Base-by-base conservation (phyloP, 2,797 vertebrate species). In the Pangasius krempfi region DNA sequence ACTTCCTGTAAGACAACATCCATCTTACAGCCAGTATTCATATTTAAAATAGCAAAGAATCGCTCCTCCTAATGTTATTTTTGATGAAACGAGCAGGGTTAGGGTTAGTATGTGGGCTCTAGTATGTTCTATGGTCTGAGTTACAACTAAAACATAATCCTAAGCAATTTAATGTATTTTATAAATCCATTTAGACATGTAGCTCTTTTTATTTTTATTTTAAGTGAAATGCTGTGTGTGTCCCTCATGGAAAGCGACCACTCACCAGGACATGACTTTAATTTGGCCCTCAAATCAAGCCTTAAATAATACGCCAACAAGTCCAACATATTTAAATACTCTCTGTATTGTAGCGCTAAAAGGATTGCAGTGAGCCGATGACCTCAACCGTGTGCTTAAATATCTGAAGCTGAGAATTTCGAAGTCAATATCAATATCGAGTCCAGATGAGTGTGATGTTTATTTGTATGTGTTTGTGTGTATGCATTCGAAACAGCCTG, bases 391-490 rank as follows among this genome's bases (percentile, higher is more conserved):
- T 83, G 37, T 9, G 37, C 80, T 64, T 16, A 47, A 83, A 30
- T 68, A 50, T 25, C 30, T 22, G 20, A 81, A 25, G 44, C 25
- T 66, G 60, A 44, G 58, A 64, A 50, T 83, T 66, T 66, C 81
- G 33, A 81, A 30, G 27, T 40, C 73, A 50, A 8, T 80, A 33
- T 80, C 73, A 14, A 18, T 80, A 33, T 56, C 16, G 33, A 33
- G 40, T 62, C 56, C 44, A 68, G 27, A 20, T 44, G 2, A 14
- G 58, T 50, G 82, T 66, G 16, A 30, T n/a, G 9, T 47, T 66
- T 82, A 27, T 64, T 27, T 66, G 27, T 88, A 18, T 40, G 40
- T 84, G 54, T 84, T 12, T 66, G 40, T 86, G 76, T 82, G 44
- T 81, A 20, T 54, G 44, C 8, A 47, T 83, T 78, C 16, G 33